Base-by-base conservation (phyloP, 2,113 vertebrate genomes). In the Macquaria ambigua region DNA sequence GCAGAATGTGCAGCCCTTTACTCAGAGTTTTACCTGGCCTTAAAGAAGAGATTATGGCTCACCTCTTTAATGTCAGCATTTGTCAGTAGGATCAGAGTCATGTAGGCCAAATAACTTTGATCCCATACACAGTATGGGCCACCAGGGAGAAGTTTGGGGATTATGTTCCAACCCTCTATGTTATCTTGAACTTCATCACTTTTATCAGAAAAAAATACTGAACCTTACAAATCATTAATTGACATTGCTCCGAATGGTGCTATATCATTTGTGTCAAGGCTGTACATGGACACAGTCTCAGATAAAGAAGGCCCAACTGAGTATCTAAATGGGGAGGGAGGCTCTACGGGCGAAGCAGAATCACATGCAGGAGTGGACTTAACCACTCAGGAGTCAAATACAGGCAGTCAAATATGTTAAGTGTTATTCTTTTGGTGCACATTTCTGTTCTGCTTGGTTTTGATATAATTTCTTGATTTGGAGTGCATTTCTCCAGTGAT, bases 201-300 rank as follows among this genome's bases (percentile, higher is more conserved):
- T 72, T 53, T 34, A 74, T 74, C 9, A 66, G 28, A n/a, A 81
- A 3, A 67, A 73, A n/a, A 55, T 43, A 34, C 3, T 16, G 46
- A 73, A 69, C 43, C 37, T 25, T 25, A 10, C 14, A n/a, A 39
- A 58, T 41, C 8, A 18, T 43, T 58, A 25, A 41, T 73, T 71
- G 28, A 16, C 16, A 21, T 21, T 25, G 52, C 8, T n/a, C 28
- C 10, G 1, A 55, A 39, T 41, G 23, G 23, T 16, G 68, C 23
- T 67, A 52, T 14, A 5, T 37, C 37, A 37, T 37, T 37, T 37
- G 2, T 37, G 4, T 37, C 37, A 6, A 37, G 37, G 37, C 37
- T 5, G 37, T 37, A 37, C 6, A 37, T 37, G 37, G 37, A 37
- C 37, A 31, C 28, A 31, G 28, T 31, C 28, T 31, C 28, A 31